Percentiles rank a stretch among this genome's conserved stretches.
Evolutionary conservation across 2,888 invertebrate species (phyloP).

Genomic region (Uropetala carovei): DNA sequence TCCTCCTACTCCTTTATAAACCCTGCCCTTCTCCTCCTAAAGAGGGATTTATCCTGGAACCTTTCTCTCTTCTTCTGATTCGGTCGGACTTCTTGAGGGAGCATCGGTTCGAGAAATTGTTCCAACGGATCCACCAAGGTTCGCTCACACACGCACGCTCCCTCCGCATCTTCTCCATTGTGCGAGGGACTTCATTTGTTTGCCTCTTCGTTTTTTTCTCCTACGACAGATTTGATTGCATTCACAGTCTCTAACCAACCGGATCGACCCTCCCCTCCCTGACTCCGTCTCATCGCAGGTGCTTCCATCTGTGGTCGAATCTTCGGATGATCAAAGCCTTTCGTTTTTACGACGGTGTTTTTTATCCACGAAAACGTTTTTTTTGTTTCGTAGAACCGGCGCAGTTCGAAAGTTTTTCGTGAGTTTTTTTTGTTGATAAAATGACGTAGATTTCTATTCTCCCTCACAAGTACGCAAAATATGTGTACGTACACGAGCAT

Average conservation of each 20-base stretch:
- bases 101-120: conserved; percentile 23
- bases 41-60: neutral
- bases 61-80: conserved; percentile 4
- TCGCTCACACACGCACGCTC: neutral
- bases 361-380: neutral
- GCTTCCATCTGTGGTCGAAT: neutral
- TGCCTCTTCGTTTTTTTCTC: conserved; percentile 32
- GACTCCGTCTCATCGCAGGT: conserved; percentile 34
- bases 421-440: neutral
- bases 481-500: too few species aligned
- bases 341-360: neutral
- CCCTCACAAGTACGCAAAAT: too few species aligned
- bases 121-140: neutral
- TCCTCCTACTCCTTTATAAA: too few species aligned
- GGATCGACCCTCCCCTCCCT: neutral
- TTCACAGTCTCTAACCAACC: conserved; percentile 32
- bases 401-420: neutral
- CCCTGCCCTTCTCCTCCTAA: neutral
- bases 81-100: conserved; percentile 30
- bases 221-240: conserved; percentile 29
- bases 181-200: neutral
- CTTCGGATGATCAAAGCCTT: neutral
- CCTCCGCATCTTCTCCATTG: neutral
- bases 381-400: neutral
- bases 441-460: too few species aligned